Percentiles rank a stretch among this genome's conserved stretches.
These are phyloP conservation scores for Drosophila lacicola DNA, from an alignment of 2,888 invertebrate genomes.

Conservation along the genomic window DNA sequence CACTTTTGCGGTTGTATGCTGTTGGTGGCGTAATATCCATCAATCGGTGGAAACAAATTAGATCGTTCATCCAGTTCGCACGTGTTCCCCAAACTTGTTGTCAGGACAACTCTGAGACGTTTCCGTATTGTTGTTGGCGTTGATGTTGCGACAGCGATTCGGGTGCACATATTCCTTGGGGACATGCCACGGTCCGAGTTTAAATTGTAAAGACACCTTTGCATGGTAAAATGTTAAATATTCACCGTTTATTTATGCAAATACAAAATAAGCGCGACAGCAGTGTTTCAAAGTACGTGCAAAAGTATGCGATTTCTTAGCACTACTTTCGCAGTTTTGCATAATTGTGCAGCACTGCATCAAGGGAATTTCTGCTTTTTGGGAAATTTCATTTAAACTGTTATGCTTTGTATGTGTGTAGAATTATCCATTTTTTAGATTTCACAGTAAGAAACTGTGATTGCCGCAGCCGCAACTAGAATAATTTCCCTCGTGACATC, in stretches of 20 bases:
- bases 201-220: constrained; percentile 11
- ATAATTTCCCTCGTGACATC: too few species aligned
- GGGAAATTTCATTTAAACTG: background rate
- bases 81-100: rapidly evolving
- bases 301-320: background rate
- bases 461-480: too few species aligned
- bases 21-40: constrained; percentile 16
- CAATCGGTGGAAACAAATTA: rapidly evolving
- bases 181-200: background rate
- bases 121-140: constrained; percentile 18
- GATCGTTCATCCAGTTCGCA: rapidly evolving
- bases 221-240: constrained; percentile 17
- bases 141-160: constrained; percentile 22
- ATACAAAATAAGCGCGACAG: background rate
- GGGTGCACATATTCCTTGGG: constrained; percentile 2
- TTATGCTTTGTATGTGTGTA: background rate
- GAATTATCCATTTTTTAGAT: too few species aligned
- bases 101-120: background rate
- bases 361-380: background rate
- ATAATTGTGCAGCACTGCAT: constrained; percentile 9
- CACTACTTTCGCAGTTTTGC: background rate
- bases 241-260: background rate
- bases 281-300: constrained; percentile 11
- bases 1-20: background rate
- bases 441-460: too few species aligned